Base-by-base conservation (phyloP, 2,113 vertebrate genomes). In the Zootoca vivipara region DNA sequence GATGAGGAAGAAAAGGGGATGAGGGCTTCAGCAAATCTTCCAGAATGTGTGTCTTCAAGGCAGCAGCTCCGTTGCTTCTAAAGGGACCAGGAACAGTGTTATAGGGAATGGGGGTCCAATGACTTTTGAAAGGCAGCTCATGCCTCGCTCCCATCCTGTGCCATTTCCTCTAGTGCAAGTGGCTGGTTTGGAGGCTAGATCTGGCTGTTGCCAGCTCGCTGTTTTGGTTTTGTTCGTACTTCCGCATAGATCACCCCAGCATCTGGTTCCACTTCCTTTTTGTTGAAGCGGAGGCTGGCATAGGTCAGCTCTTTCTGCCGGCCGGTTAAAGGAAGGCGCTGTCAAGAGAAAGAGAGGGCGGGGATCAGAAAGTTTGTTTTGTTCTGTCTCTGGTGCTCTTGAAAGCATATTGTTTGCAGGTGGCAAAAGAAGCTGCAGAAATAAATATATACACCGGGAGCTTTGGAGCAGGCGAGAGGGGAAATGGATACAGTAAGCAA, bases 211-310 rank as follows among this genome's bases (percentile, higher is more conserved):
- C 15, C 26, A 8, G 7, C n/a, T 78, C 1, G 18, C 28, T 46
- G 28, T 22, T 70, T 70, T 3, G 10, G 22, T 3, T 15, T 15
- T n/a, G 13, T 7, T 65, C 15, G 86, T 64, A 86, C 89, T 86
- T 90, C 79, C 3, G 85, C 73, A 82, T 90, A 90, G 26, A 90
- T 28, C 8, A 86, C 72, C 10, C 83, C 89, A 7, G 28, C 13
- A 2, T n/a, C 79, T 33, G 28, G 64, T 4, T 38, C 26, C 13
- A 4, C 33, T 18, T 83, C 42, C 42, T 18, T 58, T 78, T 40
- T 78, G 18, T 72, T 22, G 72, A 90, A 90, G 35, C 28, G 64
- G 46, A 90, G 73, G 35, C 70, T 46, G 3, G 73, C 85, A 5
- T 90, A 90, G 1, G 79, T 78, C 46, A 90, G 33, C 0, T 90